A percentile compares a stretch with the other conserved stretches of the same genome.
Conservation (phyloP, 2,113 vertebrate genomes). For the Crotophaga sulcirostris region DNA sequence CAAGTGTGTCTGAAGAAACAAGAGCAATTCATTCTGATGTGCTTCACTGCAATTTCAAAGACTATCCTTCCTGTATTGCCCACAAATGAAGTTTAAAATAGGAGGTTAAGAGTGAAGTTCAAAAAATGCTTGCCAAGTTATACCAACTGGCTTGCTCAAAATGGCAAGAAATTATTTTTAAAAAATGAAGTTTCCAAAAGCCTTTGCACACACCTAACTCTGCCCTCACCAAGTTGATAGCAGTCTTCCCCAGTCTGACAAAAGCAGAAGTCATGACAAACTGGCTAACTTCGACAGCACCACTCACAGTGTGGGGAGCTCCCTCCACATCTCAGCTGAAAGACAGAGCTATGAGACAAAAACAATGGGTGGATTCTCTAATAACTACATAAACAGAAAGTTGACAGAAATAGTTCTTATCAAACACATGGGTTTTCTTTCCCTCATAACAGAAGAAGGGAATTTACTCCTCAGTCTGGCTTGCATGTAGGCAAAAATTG, state of each 20-base stretch:
- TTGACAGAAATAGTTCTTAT: neutral
- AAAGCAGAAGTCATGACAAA: neutral
- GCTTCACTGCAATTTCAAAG: neutral
- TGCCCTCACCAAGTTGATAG: accelerated
- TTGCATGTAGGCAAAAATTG: neutral
- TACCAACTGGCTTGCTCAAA: neutral
- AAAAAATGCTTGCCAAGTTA: neutral
- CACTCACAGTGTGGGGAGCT: neutral
- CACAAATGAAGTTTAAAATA: neutral
- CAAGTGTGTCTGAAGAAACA: neutral
- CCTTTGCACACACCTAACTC: neutral
- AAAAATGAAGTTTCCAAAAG: neutral
- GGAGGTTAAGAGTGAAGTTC: neutral
- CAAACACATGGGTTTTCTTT: accelerated
- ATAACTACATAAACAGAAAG: neutral
- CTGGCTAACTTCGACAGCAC: neutral
- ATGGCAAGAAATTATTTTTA: neutral
- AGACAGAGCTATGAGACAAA: neutral
- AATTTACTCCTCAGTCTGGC: neutral
- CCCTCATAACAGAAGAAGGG: neutral
- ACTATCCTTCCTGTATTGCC: neutral
- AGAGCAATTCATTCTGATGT: neutral
- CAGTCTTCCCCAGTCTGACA: neutral
- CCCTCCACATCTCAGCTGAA: neutral
- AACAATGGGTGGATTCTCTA: neutral